Evolutionary conservation across 2,797 vertebrate species (phyloP).

Genomic region (Loris lydekkerianus): DNA sequence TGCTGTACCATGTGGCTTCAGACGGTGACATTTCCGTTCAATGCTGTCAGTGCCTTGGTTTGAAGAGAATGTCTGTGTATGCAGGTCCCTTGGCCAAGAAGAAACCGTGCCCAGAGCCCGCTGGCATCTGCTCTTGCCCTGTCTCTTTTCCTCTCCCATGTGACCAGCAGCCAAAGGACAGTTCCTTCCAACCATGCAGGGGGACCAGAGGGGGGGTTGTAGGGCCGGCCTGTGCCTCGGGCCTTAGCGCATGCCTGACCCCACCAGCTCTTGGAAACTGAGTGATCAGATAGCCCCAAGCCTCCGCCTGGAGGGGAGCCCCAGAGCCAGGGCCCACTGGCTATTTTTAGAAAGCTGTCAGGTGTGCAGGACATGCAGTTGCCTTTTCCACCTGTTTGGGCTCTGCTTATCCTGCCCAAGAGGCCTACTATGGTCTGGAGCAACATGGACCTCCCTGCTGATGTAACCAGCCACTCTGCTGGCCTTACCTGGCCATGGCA

Average conservation of each 20-base stretch:
- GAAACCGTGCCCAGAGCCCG: constrained; percentile 20
- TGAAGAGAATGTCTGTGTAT: constrained; percentile 69
- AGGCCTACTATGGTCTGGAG: not conserved
- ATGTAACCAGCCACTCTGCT: not conserved
- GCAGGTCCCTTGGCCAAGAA: constrained; percentile 73
- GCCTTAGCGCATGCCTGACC: not conserved
- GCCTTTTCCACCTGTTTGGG: constrained; percentile 76
- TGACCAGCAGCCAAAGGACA: constrained; percentile 47
- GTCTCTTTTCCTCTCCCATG: not conserved
- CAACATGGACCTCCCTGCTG: not conserved
- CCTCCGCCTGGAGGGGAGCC: not conserved
- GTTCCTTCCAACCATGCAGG: not conserved
- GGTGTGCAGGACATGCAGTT: constrained; percentile 68
- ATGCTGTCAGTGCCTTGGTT: constrained; percentile 75
- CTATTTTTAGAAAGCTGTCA: constrained; percentile 84
- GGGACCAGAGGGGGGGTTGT: not conserved
- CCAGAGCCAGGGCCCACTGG: not conserved
- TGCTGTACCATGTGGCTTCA: not conserved
- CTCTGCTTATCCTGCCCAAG: not conserved
- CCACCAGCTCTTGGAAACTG: not conserved
- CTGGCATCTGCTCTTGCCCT: constrained; percentile 62
- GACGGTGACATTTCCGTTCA: constrained; percentile 69
- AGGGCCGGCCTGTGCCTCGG: not conserved
- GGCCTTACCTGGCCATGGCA: not conserved
- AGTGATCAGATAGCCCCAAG: not conserved